Percentiles rank a stretch among this genome's conserved stretches.
Evolutionary conservation across 2,113 vertebrate species (phyloP).

Genomic region (Zosterops japonicus): DNA sequence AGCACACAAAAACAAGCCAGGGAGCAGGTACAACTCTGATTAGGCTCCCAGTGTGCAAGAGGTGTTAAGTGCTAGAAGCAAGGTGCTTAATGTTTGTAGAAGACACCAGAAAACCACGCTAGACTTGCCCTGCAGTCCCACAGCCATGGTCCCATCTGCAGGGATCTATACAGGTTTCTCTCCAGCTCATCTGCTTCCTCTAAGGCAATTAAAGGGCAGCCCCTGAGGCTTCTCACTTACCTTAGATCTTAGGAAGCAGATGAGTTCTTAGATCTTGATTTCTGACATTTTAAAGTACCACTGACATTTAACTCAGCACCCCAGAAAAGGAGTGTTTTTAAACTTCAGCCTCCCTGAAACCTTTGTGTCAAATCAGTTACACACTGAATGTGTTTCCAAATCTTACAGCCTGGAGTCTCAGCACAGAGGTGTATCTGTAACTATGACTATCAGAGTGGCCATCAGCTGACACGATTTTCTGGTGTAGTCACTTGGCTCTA

Average conservation of each 20-base stretch:
- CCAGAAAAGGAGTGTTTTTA: background rate
- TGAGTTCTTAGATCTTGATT: background rate
- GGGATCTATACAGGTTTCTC: background rate
- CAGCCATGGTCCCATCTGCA: background rate
- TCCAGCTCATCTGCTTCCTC: background rate
- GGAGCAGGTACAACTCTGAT: background rate
- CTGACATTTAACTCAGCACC: background rate
- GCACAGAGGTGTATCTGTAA: background rate
- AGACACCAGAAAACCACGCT: background rate
- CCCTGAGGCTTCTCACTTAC: background rate
- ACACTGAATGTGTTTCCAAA: background rate
- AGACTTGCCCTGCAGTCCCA: background rate
- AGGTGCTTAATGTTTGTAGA: background rate
- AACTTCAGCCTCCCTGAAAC: background rate
- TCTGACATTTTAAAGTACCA: background rate
- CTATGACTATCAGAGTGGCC: background rate
- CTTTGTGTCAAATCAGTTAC: background rate
- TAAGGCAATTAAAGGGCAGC: background rate
- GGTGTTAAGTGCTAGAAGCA: background rate
- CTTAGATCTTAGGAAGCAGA: background rate
- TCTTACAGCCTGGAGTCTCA: background rate
- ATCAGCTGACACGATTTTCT: background rate
- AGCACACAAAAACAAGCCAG: background rate
- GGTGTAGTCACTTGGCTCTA: background rate
- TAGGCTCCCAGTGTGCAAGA: background rate